Evolutionary conservation across 92 coral and sea anemone species (phyloP), one percentile per base, ranked within the genome.

Genomic region (Desmophyllum pertusum): DNA sequence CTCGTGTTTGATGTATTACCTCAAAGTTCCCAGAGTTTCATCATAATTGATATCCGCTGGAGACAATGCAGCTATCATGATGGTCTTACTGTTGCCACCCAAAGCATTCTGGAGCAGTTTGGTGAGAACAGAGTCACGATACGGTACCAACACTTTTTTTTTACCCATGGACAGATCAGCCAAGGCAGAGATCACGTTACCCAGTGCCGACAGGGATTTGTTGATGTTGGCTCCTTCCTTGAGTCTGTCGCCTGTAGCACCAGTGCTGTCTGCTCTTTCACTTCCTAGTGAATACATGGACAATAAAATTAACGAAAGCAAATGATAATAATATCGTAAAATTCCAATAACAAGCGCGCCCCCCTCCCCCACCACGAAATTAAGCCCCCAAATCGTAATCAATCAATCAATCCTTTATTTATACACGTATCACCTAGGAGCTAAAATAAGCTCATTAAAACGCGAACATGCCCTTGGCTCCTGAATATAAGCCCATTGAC

Each of bases 141-240:
- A 97, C 7, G 99, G 99, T 11, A 97, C 99, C 94, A 97, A 33
- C 14, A 97, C 99, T 50, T 97, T 97, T 88, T 97, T 97, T 87
- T 97, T 97, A 17, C 99, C 99, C 98, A 94, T 94, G 59, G 99
- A 97, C 74, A 97, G 88, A 76, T 97, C 99, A 68, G 99, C 99
- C 57, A 97, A 80, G 29, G 99, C 98, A 11, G 99, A 97, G 66
- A 97, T 97, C 45, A 97, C 99, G 73, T 97, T 97, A 52, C 99
- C 99, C 79, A 97, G 87, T 19, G 99, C 98, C 23, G 99, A 97
- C 35, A 97, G 73, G 57, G 98, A 94, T 75, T 97, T 97, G 90
- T 97, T 97, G 90, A 97, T 97, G 94, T 97, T 97, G 45, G 99
- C 99, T 14, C 99, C 99, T 75, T 97, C 99, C 70, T 97, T 97